A percentile compares a stretch with the other conserved stretches of the same genome.
Evolutionary conservation across 2,113 vertebrate species (phyloP).

Genomic region (Trichechus manatus): DNA sequence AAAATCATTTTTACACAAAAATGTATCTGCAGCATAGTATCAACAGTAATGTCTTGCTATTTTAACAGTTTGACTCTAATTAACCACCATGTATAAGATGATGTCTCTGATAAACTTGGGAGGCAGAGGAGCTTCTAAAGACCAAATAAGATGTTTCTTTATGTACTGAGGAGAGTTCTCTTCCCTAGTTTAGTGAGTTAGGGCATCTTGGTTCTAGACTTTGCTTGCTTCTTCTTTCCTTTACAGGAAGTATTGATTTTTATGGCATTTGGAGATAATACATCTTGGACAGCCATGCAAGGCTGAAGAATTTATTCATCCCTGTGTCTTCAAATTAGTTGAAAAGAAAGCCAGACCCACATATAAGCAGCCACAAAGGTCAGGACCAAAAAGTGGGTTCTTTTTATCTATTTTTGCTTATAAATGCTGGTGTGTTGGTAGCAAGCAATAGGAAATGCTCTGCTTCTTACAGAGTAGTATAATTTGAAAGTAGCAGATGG

Average conservation of each 20-base stretch:
- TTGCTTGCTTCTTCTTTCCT: neutral
- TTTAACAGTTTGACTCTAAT: neutral
- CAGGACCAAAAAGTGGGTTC: neutral
- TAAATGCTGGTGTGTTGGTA: neutral
- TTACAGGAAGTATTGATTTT: neutral
- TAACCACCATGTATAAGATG: neutral
- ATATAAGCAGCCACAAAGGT: neutral
- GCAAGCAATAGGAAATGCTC: neutral
- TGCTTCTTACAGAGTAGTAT: neutral
- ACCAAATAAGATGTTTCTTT: neutral
- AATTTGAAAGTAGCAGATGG: neutral
- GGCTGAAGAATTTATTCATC: neutral
- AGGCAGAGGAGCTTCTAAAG: neutral
- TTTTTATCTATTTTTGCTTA: neutral
- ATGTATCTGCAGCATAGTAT: neutral
- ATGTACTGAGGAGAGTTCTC: neutral
- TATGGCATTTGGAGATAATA: neutral
- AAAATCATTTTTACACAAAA: slow-evolving; percentile 43
- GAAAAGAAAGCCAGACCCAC: neutral
- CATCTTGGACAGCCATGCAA: neutral
- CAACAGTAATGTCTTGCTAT: neutral
- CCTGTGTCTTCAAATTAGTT: neutral
- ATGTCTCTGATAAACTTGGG: neutral
- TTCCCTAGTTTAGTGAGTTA: neutral
- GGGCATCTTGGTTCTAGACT: neutral